These are phyloP conservation scores for Gymnothorax reevesii DNA, from an alignment of 2,797 vertebrate genomes.

Conservation along the genomic window DNA sequence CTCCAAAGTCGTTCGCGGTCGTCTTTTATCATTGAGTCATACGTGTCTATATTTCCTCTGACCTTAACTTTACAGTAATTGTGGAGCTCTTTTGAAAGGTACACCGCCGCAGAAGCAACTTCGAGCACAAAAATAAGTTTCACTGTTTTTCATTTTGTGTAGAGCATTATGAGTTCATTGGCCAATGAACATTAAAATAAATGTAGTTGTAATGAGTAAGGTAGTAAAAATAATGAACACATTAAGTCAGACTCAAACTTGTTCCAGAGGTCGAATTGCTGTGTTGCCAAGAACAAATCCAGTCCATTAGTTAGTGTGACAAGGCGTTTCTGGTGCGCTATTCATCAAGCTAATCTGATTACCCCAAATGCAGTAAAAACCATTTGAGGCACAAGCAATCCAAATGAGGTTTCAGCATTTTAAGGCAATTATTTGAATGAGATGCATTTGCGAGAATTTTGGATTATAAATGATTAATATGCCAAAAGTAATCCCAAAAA, in stretches of 20 bases:
- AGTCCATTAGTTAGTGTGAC: background rate
- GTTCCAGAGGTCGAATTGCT: background rate
- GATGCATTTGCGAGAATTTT: slow-evolving; percentile 1
- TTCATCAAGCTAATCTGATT: slow-evolving; percentile 6
- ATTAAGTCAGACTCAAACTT: background rate
- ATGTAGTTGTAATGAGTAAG: background rate
- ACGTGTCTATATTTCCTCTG: background rate
- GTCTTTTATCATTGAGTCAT: too few relatives aligned
- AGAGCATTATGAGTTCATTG: background rate
- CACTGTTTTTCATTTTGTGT: background rate
- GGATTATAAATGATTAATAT: slow-evolving; percentile 9
- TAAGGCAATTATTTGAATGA: background rate
- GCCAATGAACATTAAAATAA: background rate
- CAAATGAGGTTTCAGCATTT: background rate
- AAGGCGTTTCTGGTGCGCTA: background rate
- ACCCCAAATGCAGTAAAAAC: background rate
- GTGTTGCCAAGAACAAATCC: background rate
- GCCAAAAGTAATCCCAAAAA: background rate
- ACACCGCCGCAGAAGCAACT: too few relatives aligned
- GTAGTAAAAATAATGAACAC: background rate
- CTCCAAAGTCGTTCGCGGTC: background rate
- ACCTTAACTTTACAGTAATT: background rate
- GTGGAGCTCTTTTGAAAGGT: background rate
- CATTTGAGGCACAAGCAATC: background rate
- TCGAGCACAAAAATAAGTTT: background rate